Percentiles rank a stretch among this genome's conserved stretches.
Evolutionary conservation across 2,797 vertebrate genomes (phyloP).

Genomic region (Acrossocheilus fasciatus): DNA sequence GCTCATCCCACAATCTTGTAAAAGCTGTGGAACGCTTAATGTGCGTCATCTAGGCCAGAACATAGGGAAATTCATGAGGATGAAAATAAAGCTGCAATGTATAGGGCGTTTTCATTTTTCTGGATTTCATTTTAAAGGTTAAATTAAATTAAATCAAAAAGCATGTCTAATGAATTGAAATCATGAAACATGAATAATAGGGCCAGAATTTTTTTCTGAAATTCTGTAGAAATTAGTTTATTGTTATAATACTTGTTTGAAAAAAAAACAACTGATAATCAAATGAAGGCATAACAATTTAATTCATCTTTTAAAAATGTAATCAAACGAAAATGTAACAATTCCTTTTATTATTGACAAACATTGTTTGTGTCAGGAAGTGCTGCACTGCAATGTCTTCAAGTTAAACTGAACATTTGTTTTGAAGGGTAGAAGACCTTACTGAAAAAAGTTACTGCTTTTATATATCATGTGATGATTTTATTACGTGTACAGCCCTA

Average conservation of each 20-base stretch:
- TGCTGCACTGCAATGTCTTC: neutral
- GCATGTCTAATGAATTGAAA: neutral
- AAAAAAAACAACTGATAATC: neutral
- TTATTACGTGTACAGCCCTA: neutral
- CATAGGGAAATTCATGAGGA: neutral
- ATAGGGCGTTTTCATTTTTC: neutral
- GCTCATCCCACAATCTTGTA: slow-evolving; percentile 4
- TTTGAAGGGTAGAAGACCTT: neutral
- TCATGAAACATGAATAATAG: neutral
- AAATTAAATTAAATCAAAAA: neutral
- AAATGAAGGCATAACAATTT: neutral
- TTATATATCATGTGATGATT: neutral
- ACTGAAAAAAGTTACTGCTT: neutral
- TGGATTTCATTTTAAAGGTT: neutral
- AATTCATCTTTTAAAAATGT: neutral
- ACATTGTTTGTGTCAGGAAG: no score
- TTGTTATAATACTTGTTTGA: neutral
- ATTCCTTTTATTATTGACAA: no score
- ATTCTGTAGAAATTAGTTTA: neutral
- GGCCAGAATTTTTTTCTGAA: neutral
- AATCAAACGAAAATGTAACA: neutral
- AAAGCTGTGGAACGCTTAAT: neutral
- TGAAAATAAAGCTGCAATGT: slow-evolving; percentile 10
- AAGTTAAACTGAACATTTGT: neutral
- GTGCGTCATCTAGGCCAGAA: neutral